Conservation (phyloP, 2,113 vertebrate genomes). For the Numida meleagris region DNA sequence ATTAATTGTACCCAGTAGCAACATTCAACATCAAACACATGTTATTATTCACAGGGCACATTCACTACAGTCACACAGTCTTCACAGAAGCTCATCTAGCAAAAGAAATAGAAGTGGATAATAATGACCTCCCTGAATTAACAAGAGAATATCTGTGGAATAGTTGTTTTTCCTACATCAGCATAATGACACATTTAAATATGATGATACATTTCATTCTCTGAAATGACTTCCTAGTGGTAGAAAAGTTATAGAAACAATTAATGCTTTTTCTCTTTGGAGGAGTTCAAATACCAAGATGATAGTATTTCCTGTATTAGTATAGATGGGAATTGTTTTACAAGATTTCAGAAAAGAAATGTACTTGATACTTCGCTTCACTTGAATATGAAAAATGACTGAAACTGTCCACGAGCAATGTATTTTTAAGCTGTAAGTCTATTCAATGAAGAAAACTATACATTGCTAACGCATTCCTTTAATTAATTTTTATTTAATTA, state of each 20-base stretch:
- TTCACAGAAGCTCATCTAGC: not conserved
- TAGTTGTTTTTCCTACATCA: not conserved
- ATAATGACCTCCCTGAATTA: conserved; percentile 11
- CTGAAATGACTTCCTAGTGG: not conserved
- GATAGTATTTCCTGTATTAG: not conserved
- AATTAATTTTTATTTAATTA: not conserved
- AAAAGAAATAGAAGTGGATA: conserved; percentile 15
- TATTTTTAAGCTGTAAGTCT: not conserved
- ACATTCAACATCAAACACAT: not conserved
- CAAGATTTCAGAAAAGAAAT: not conserved
- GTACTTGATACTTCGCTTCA: not conserved
- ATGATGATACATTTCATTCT: not conserved
- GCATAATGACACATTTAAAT: not conserved
- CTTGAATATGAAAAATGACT: not conserved
- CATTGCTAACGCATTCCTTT: not conserved
- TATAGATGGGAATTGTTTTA: not conserved
- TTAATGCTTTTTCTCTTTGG: not conserved
- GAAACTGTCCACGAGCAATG: not conserved
- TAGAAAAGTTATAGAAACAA: not conserved
- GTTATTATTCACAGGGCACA: conserved; percentile 37
- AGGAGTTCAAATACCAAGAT: not conserved
- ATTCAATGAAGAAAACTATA: not conserved
- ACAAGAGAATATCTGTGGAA: not conserved
- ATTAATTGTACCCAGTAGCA: not conserved
- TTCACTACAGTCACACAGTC: not conserved